Conservation (phyloP, 2,113 vertebrate genomes). For the Gambusia affinis region DNA sequence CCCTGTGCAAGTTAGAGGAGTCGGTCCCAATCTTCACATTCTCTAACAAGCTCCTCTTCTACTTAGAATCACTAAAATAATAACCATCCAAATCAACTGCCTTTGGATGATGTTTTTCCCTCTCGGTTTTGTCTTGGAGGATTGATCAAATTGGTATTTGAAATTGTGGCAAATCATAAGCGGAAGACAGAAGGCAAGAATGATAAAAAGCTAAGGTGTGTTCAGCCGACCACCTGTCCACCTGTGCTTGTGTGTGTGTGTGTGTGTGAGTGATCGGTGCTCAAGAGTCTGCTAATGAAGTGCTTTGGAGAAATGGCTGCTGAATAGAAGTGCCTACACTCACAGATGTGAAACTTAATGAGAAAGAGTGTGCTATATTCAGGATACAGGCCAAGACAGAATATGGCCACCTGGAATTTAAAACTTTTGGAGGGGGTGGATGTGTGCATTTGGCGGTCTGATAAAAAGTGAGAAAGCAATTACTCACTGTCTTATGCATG, state of each 20-base stretch:
- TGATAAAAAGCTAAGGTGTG: slow-evolving; percentile 13
- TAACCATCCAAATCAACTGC: too few relatives aligned
- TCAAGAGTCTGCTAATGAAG: slow-evolving; percentile 63
- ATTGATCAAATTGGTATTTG: neutral
- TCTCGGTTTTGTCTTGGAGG: neutral
- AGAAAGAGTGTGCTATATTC: slow-evolving; percentile 40
- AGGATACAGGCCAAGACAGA: slow-evolving; percentile 41
- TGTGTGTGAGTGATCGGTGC: slow-evolving; percentile 22
- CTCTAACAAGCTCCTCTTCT: neutral
- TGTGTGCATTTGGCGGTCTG: slow-evolving; percentile 18
- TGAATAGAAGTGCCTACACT: slow-evolving; percentile 46
- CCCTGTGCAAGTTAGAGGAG: neutral
- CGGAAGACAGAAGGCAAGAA: slow-evolving; percentile 2
- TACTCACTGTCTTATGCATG: neutral
- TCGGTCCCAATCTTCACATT: neutral
- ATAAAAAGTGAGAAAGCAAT: slow-evolving; percentile 2
- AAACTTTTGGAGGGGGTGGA: neutral
- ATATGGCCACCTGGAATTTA: slow-evolving; percentile 44
- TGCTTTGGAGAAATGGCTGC: slow-evolving; percentile 50
- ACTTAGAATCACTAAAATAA: neutral
- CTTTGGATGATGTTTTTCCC: neutral
- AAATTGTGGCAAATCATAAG: slow-evolving; percentile 1
- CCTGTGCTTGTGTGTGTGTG: slow-evolving; percentile 9
- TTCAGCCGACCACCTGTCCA: slow-evolving; percentile 19
- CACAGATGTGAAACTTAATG: slow-evolving; percentile 75